Conservation (phyloP, 1,140 invertebrate species). For the Bombus picipes region DNA sequence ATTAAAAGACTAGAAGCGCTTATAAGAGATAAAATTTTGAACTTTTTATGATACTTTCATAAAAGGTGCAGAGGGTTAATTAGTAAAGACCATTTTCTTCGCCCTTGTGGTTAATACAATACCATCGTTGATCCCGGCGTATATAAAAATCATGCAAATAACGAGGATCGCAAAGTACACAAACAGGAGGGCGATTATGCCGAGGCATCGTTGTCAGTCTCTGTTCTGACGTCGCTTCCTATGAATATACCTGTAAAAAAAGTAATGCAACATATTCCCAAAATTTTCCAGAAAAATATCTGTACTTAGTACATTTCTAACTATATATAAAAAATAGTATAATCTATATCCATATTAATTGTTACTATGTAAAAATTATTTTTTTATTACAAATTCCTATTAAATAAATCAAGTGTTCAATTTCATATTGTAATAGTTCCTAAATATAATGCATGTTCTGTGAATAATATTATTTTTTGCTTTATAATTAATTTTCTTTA, state of each 20-base stretch:
- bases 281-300: not conserved
- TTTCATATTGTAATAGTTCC: not conserved
- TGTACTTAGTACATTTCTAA: not conserved
- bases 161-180: constrained; percentile 84
- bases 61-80: constrained; percentile 8
- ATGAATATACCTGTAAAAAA: constrained; percentile 66
- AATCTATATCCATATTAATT: not conserved
- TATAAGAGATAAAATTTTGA: not conserved
- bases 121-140: constrained; percentile 83
- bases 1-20: not conserved
- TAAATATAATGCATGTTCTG: not conserved
- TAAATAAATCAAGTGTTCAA: not conserved
- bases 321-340: not conserved
- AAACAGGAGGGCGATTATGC: constrained; percentile 83
- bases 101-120: constrained; percentile 75
- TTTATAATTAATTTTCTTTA: not conserved
- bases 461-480: too few species aligned
- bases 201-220: constrained; percentile 85
- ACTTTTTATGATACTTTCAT: not conserved
- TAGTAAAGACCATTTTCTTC: not conserved
- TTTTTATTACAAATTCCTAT: not conserved
- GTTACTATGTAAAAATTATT: not conserved
- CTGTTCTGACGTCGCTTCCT: constrained; percentile 74
- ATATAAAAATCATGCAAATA: constrained; percentile 83
- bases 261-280: too few species aligned